Evolutionary conservation across 2,113 vertebrate genomes (phyloP).

Genomic region (Melierax canorus): DNA sequence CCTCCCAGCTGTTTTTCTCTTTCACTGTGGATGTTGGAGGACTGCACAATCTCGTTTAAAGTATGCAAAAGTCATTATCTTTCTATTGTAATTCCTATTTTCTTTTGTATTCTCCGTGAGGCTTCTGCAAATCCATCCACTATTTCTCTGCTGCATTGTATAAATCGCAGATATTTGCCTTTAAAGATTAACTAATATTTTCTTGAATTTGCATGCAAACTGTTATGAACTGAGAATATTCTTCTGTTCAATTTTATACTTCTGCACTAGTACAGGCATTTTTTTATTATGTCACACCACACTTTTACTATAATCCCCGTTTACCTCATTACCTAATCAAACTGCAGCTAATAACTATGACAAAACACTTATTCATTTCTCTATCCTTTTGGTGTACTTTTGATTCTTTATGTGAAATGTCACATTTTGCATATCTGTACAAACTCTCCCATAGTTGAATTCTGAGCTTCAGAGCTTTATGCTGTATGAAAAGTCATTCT

Average conservation of each 20-base stretch:
- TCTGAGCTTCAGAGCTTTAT: neutral
- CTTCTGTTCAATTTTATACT: neutral
- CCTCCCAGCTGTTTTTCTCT: neutral
- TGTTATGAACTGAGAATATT: neutral
- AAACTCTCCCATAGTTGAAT: neutral
- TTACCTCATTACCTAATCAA: neutral
- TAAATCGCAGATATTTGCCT: neutral
- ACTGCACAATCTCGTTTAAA: neutral
- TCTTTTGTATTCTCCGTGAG: neutral
- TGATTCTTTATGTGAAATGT: neutral
- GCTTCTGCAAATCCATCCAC: neutral
- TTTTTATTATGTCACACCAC: neutral
- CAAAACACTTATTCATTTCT: neutral
- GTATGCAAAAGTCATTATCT: neutral
- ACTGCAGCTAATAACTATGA: neutral
- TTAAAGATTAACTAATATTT: neutral
- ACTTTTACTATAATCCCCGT: neutral
- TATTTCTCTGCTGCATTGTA: neutral
- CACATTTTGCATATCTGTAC: neutral
- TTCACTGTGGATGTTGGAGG: neutral
- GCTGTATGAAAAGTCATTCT: neutral
- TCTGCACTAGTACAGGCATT: neutral
- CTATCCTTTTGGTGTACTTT: neutral
- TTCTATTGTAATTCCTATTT: neutral
- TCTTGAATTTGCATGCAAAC: neutral